Conservation (phyloP, 2,888 invertebrate species). For the Eupithecia inturbata region DNA sequence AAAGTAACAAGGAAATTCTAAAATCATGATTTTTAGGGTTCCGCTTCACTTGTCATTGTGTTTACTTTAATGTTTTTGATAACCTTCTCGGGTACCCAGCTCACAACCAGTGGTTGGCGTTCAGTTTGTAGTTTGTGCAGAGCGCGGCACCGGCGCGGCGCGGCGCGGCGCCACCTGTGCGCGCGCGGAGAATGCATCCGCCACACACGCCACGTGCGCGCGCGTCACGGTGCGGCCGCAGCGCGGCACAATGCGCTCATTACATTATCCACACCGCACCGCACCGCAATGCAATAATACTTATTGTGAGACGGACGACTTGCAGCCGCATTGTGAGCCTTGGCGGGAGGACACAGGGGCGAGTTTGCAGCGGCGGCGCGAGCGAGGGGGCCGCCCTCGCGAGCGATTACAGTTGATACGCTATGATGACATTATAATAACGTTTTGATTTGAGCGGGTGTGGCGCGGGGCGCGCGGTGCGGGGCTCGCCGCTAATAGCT, state of each 20-base stretch:
- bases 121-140: no score
- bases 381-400: constrained; percentile 21
- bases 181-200: constrained; percentile 36
- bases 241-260: constrained; percentile 1
- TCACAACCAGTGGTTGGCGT: no score
- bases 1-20: no score
- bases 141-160: constrained; percentile 33
- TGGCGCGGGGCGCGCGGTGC: constrained; percentile 50
- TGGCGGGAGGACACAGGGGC: neutral
- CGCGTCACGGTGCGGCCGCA: constrained; percentile 4
- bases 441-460: constrained; percentile 59
- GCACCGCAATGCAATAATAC: neutral
- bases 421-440: constrained; percentile 74
- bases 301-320: neutral
- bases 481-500: constrained; percentile 53
- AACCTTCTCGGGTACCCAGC: no score
- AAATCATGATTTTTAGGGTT: no score
- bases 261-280: neutral
- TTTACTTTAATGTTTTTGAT: no score
- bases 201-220: constrained; percentile 46
- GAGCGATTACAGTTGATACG: constrained; percentile 61
- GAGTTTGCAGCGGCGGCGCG: neutral
- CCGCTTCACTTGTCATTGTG: no score
- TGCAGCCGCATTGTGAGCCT: neutral
- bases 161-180: constrained; percentile 61